Evolutionary conservation across 2,113 vertebrate species (phyloP), one percentile per base, ranked within the genome.

Genomic region (Sciurus niger): DNA sequence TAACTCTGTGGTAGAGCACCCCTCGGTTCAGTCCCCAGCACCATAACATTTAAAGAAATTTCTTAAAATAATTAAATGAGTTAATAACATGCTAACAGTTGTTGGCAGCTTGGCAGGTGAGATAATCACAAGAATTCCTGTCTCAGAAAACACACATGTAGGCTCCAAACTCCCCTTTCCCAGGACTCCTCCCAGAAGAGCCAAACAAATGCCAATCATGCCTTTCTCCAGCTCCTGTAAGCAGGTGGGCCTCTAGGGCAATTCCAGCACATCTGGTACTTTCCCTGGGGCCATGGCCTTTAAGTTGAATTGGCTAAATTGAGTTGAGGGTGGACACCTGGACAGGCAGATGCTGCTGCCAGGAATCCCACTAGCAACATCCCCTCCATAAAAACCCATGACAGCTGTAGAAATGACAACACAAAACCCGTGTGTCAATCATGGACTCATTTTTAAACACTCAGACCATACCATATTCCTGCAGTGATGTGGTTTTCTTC

Each of bases 281-380:
- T 93, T 80, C 28, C 90, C 90, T 68, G 34, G 80, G 76, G 58
- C 58, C n/a, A 0, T 79, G 55, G 25, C 40, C 12, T 87, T 79
- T 51, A 72, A 55, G 28, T 51, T 48, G 40, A 90, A 63, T 89
- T 90, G 68, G 58, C 48, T 85, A 76, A 73, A 86, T 37, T 90
- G n/a, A 84, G 74, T 25, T 93, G 65, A 88, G 70, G 30, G 60
- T 65, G 55, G 72, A 85, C 77, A 87, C 18, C 65, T 90, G 77
- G 70, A 4, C 63, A 93, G 34, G 40, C 68, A 83, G 92, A 77
- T 77, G 34, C 63, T 76, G 28, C 60, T 51, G 10, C 40, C 68
- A 73, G 63, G 58, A 34, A 80, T 72, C 72, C 90, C 73, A 28
- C 46, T 68, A 84, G 20, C n/a, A 96, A 10, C 84, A 40, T 6